These are phyloP conservation scores for Dicaeum eximium DNA, from an alignment of 2,113 vertebrate genomes.

Conservation along the genomic window DNA sequence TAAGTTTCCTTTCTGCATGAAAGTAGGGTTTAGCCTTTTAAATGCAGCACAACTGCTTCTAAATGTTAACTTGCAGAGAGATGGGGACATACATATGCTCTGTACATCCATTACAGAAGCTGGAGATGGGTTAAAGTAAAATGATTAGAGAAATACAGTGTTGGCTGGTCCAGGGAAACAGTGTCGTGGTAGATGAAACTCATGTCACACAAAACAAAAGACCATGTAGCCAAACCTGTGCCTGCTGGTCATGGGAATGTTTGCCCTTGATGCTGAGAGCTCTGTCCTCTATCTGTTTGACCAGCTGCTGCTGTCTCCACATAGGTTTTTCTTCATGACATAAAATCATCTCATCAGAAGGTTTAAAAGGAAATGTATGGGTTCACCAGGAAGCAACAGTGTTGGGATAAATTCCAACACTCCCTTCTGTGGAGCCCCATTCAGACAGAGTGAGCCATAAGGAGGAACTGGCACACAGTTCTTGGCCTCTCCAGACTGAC, in stretches of 20 bases:
- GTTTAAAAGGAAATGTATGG: neutral
- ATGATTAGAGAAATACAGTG: neutral
- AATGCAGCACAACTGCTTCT: neutral
- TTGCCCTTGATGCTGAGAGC: neutral
- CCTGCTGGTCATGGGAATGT: rapidly evolving
- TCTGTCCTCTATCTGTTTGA: neutral
- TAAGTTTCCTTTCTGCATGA: neutral
- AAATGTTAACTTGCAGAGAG: neutral
- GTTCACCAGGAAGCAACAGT: neutral
- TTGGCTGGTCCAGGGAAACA: neutral
- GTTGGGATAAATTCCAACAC: neutral
- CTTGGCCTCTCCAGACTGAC: neutral
- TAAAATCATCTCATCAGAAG: neutral
- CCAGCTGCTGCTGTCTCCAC: neutral
- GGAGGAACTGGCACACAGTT: neutral
- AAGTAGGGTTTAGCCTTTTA: neutral
- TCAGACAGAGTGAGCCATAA: neutral
- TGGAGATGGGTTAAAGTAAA: neutral
- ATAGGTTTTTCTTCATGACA: neutral
- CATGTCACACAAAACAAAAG: neutral
- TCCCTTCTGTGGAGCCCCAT: neutral
- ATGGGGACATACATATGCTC: neutral
- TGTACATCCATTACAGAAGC: rapidly evolving
- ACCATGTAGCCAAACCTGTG: neutral
- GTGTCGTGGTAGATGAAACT: neutral